These are phyloP conservation scores for Mustelus asterias DNA, from an alignment of 2,113 vertebrate species.

Conservation along the genomic window DNA sequence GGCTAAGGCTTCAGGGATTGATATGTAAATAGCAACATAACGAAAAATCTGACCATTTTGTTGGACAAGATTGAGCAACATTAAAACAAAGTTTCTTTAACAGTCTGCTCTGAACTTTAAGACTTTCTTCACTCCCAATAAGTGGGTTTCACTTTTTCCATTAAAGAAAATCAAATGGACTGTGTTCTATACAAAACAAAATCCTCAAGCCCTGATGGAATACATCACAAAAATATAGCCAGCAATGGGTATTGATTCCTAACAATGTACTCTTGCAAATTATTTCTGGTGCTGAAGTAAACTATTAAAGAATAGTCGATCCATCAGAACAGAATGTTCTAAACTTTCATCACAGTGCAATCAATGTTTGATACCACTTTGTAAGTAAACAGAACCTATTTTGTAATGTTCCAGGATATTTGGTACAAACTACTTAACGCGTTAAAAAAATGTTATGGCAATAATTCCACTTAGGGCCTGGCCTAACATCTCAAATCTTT, in stretches of 20 bases:
- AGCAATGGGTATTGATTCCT: constrained; percentile 6
- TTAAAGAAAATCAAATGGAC: constrained; percentile 1
- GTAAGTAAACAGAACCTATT: not conserved
- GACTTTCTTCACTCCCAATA: not conserved
- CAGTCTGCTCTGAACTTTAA: not conserved
- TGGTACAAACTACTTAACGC: not conserved
- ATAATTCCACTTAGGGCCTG: not conserved
- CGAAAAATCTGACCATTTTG: not conserved
- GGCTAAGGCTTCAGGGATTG: not conserved
- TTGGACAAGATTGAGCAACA: not conserved
- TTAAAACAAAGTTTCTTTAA: not conserved
- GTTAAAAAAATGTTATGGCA: not conserved
- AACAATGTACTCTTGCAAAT: constrained; percentile 3
- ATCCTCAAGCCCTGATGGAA: not conserved
- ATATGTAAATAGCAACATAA: not conserved
- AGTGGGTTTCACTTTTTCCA: not conserved
- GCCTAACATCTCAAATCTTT: not conserved
- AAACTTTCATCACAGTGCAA: not conserved
- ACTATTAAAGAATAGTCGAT: not conserved
- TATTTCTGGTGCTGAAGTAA: constrained; percentile 1
- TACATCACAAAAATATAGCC: not conserved
- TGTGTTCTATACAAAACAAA: not conserved
- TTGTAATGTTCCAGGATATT: not conserved
- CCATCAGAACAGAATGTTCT: not conserved
- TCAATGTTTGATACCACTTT: not conserved